phyloP scores from a whole-genome alignment of 2,113 vertebrate species.

The Morone chrysops region DNA sequence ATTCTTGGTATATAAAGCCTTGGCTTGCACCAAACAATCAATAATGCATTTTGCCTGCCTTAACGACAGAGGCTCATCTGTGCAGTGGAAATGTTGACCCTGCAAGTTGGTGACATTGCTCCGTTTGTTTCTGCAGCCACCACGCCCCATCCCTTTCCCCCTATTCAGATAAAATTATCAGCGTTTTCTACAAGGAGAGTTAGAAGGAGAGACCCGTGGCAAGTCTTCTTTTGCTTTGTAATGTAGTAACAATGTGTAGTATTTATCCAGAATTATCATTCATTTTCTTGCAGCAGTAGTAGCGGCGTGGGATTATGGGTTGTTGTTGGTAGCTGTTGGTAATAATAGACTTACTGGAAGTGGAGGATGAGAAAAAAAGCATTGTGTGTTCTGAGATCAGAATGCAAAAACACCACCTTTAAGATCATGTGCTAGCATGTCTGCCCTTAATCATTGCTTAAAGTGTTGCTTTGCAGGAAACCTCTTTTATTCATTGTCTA shows the following conservation, averaged over 20 bases:
- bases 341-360: constrained; percentile 51
- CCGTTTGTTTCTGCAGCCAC: constrained; percentile 18
- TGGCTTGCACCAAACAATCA: constrained; percentile 34
- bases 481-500: neutral
- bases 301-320: constrained; percentile 19
- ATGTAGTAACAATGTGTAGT: constrained; percentile 24
- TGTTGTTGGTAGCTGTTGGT: constrained; percentile 40
- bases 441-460: neutral
- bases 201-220: constrained; percentile 15
- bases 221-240: constrained; percentile 8
- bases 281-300: constrained; percentile 38
- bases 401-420: constrained; percentile 31
- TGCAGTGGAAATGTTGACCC: constrained; percentile 40
- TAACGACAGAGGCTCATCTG: constrained; percentile 30
- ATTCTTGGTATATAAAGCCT: neutral
- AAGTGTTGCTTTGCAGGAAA: constrained; percentile 14
- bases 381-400: constrained; percentile 15
- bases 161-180: constrained; percentile 9
- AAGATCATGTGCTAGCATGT: constrained; percentile 21
- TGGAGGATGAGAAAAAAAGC: constrained; percentile 38
- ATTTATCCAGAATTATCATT: constrained; percentile 40
- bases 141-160: neutral
- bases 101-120: constrained; percentile 31
- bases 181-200: constrained; percentile 4
- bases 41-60: constrained; percentile 29